Base-by-base conservation (phyloP, 2,888 invertebrate genomes). In the Melanchra persicariae region DNA sequence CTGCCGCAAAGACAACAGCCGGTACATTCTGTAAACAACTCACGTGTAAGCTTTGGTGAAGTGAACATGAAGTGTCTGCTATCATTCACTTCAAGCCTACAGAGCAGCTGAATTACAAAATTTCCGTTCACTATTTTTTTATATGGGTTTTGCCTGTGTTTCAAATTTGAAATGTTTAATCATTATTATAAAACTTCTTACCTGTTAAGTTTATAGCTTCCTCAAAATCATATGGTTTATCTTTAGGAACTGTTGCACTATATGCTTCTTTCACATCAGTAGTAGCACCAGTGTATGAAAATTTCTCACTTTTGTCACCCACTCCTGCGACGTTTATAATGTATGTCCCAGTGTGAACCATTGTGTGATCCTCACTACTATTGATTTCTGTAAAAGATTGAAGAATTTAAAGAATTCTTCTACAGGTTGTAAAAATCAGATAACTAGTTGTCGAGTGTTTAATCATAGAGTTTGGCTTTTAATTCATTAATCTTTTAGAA, bases 201-300 rank as follows among this genome's bases (percentile, higher is more conserved):
- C 91, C 91, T 59, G 89, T 84, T 19, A 90, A 66, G 30, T 89
- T 84, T 15, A 91, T 79, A 12, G 91, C 91, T 43, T 91, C 91
- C 74, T 89, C 88, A 67, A 88, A 91, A 30, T 84, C 82, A 61
- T 83, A 87, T 37, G 60, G 59, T 45, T 77, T 82, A 0, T 76
- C 59, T 40, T 66, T 77, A 40, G 12, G 7, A 45, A n/a, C 26
- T 10, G 26, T 26, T 10, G 17, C 19, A n/a, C 8, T 5, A 17
- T n/a, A 15, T 9, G 30, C 19, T 15, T 19, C 34, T 15, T 51
- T 63, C 15, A 22, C 19, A n/a, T n/a, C n/a, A 47, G 15, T 40
- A 47, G 4, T 49, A 26, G 34, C 15, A 62, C 49, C 60, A 8
- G 24, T 40, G 22, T 34, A n/a, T 0, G 40, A 30, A 54, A 30